Base-by-base conservation (phyloP, 2,797 vertebrate genomes). In the Phrynocephalus vlangalii region DNA sequence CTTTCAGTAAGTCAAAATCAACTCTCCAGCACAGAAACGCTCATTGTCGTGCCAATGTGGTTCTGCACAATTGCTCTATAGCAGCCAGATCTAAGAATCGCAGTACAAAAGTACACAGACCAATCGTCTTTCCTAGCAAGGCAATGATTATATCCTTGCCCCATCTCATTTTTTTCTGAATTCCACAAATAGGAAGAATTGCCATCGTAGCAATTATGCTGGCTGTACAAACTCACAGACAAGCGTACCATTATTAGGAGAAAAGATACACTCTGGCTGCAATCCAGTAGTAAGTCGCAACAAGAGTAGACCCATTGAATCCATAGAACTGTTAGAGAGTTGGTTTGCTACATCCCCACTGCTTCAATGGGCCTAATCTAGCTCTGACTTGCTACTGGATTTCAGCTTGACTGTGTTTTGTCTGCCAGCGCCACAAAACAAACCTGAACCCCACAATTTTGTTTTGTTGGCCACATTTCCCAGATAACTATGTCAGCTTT, bases 101-200 rank as follows among this genome's bases (percentile, higher is more conserved):
- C 71, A 38, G 56, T 60, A 85, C 7, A 77, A 30, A 48, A 33
- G 33, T 67, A 77, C 15, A 30, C 22, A 50, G 38, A 30, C 28
- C 28, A 24, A 22, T 22, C 3, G 11, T n/a, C 30, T 50, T 16
- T 52, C 20, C 66, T 48, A 38, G 5, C 20, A 63, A 80, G 50
- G 50, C 26, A 22, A 56, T 38, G 48, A 24, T 87, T 68, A 68
- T 67, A 15, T 30, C 20, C 24, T 26, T 70, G 66, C n/a, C 9
- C 70, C 60, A 63, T 20, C 15, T 33, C 33, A 5, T 80, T 72
- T 86, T 63, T 63, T 71, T 28, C 56, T n/a, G 15, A 80, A 24
- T 80, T 80, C 85, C 10, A 13, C 30, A 72, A 86, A 86, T 16
- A 71, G 68, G 30, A 71, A 71, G 8, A 80, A 80, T 20, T 20